Conservation (phyloP, 1,140 invertebrate genomes). For the Drosophila arawakana region DNA sequence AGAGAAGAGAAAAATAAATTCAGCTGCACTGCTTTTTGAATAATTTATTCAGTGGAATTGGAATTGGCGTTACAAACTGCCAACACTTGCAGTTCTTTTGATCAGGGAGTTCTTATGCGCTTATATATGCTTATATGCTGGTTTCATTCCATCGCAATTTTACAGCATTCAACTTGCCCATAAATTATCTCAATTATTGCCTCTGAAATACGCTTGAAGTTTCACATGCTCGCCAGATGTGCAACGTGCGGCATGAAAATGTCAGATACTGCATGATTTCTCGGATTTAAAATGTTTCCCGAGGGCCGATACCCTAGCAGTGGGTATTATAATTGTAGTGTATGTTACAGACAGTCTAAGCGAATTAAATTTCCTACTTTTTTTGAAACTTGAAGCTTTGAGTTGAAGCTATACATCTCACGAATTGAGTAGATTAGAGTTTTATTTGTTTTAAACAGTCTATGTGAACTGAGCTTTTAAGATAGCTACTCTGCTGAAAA, state of each 20-base stretch:
- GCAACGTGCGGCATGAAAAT: constrained; percentile 14
- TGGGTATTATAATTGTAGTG: constrained; percentile 3
- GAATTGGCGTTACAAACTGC: constrained; percentile 21
- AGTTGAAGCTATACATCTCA: too few relatives aligned
- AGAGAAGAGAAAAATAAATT: constrained; percentile 6
- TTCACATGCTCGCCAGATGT: constrained; percentile 48
- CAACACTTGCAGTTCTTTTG: constrained; percentile 16
- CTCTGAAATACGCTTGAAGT: background rate
- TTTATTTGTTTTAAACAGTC: too few relatives aligned
- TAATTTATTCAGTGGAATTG: constrained; percentile 28
- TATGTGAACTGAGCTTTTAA: too few relatives aligned
- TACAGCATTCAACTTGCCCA: constrained; percentile 28
- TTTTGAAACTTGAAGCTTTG: background rate
- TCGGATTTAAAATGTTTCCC: constrained; percentile 23
- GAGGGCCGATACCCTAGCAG: constrained; percentile 18
- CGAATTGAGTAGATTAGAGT: too few relatives aligned
- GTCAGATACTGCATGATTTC: constrained; percentile 26
- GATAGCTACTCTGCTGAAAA: too few relatives aligned
- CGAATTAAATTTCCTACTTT: background rate
- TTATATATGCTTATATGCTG: background rate
- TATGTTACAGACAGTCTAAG: background rate
- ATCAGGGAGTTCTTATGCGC: background rate
- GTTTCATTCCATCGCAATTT: constrained; percentile 9
- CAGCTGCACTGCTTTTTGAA: constrained; percentile 11
- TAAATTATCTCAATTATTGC: constrained; percentile 38